Conservation (phyloP, 2,888 invertebrate species). For the Stegophylla sp. region DNA sequence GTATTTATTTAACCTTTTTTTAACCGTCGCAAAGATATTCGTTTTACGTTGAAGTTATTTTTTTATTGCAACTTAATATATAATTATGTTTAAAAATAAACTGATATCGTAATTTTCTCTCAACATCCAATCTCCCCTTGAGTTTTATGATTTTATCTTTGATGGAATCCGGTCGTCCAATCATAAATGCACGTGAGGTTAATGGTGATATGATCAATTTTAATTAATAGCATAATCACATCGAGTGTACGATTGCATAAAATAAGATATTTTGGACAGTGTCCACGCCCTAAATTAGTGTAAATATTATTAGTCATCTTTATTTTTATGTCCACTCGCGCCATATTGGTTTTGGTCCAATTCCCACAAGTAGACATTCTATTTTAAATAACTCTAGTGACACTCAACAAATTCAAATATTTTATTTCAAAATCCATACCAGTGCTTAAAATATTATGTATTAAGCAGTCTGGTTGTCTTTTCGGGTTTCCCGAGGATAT, state of each 20-base stretch:
- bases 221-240: constrained; percentile 55
- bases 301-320: constrained; percentile 58
- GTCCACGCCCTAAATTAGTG: constrained; percentile 59
- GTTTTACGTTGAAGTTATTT: too few species aligned
- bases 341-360: constrained; percentile 57
- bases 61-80: too few species aligned
- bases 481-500: neutral
- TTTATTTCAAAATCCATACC: constrained; percentile 39
- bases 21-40: too few species aligned
- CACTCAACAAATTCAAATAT: constrained; percentile 53
- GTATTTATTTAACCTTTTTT: too few species aligned
- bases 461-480: neutral
- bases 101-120: neutral
- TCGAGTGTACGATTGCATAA: constrained; percentile 42
- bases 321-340: constrained; percentile 56
- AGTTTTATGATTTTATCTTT: neutral
- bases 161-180: neutral
- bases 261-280: constrained; percentile 54
- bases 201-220: constrained; percentile 47
- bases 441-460: constrained; percentile 20
- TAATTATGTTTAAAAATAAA: too few species aligned
- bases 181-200: neutral
- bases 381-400: constrained; percentile 57
- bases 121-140: neutral
- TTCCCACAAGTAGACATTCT: constrained; percentile 57